Evolutionary conservation across 2,797 vertebrate species (phyloP), one percentile per base, ranked within the genome.

Genomic region (Takifugu rubripes): DNA sequence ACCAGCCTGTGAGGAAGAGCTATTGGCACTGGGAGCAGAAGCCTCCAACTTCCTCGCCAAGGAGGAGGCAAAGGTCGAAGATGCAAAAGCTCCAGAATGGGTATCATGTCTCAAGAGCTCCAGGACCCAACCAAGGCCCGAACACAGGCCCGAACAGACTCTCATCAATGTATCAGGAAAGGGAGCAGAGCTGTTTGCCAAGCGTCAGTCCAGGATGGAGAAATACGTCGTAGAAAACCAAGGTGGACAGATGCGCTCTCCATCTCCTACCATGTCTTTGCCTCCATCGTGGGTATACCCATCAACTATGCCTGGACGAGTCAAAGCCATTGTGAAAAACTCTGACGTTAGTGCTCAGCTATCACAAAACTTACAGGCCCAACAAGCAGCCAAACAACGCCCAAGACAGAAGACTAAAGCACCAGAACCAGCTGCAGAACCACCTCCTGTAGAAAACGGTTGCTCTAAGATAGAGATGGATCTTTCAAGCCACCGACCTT

Each of bases 211-310:
- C 15, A 93, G 97, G 70, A 98, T 99, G 97, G 96, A 98, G 84
- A 95, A 94, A 65, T 99, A 92, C 0, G 86, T 96, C 12, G 79
- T 96, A 0, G 95, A 97, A 11, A 83, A 93, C 1, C 86, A 91
- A 1, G 69, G 80, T 16, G 77, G 68, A 25, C 77, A 89, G 66
- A 80, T 88, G 29, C 90, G 96, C 68, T 94, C 93, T 70, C 95
- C 94, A 0, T 99, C 97, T 0, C 97, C 97, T 15, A 96, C 97
- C 0, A 93, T 94, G 90, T 99, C 97, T 61, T 85, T 99, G 81
- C 97, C 97, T 59, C 94, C 97, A 0, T 98, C 96, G 68, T 99
- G 96, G 96, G 94, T 95, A 43, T 99, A 94, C 5, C 92, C 93
- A 1, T 88, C 91, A 21, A 94, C 86, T 2, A 93, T 92, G 80